These are phyloP conservation scores for Eulemur macaco DNA, from an alignment of 2,113 vertebrate genomes.

Conservation along the genomic window DNA sequence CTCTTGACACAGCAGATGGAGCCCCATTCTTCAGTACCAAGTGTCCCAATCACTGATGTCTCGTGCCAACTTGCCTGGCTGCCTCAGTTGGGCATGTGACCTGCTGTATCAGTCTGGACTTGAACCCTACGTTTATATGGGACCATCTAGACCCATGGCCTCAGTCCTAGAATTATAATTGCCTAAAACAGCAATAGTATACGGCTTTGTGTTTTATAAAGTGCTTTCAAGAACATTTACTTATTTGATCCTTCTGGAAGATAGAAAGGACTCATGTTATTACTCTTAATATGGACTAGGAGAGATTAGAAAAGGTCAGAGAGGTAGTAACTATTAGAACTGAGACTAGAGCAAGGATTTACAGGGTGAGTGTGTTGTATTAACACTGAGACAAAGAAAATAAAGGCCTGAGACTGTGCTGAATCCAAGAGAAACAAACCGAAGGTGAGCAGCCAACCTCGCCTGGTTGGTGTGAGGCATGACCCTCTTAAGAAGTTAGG, in stretches of 20 bases:
- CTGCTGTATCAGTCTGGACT: background rate
- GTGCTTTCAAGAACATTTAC: constrained; percentile 18
- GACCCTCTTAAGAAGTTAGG: background rate
- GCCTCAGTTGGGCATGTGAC: background rate
- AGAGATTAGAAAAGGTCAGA: background rate
- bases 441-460: background rate
- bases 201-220: background rate
- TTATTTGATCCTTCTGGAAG: background rate
- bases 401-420: background rate
- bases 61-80: background rate
- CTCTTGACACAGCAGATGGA: background rate
- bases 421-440: background rate
- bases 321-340: background rate
- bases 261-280: background rate
- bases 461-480: background rate
- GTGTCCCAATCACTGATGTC: background rate
- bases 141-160: background rate
- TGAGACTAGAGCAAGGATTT: constrained; percentile 8
- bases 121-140: background rate
- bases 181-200: background rate
- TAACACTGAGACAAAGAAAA: background rate
- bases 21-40: background rate
- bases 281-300: background rate
- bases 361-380: background rate
- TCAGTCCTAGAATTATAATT: background rate